Percentiles rank a stretch among this genome's conserved stretches.
phyloP scores from a whole-genome alignment of 2,797 vertebrate species.

The Danio aesculapii region DNA sequence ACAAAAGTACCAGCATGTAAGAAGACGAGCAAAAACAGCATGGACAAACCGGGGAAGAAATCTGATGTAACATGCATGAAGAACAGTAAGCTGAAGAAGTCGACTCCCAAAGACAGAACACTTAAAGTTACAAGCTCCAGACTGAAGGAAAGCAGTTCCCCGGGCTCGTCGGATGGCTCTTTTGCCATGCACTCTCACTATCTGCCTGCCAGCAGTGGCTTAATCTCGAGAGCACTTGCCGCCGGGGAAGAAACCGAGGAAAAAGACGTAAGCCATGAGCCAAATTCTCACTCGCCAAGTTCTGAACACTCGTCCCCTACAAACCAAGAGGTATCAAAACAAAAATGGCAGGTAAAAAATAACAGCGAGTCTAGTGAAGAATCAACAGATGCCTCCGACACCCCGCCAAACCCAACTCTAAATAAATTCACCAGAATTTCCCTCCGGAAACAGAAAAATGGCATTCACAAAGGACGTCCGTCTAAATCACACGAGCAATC shows the following conservation, averaged over 20 bases:
- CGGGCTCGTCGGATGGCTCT: slow-evolving; percentile 52
- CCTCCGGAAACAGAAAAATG: no score
- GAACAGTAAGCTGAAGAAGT: slow-evolving; percentile 48
- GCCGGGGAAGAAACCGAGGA: slow-evolving; percentile 70
- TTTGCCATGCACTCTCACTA: slow-evolving; percentile 70
- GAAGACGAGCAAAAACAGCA: slow-evolving; percentile 34
- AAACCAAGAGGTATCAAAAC: slow-evolving; percentile 38
- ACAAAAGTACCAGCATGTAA: slow-evolving; percentile 26
- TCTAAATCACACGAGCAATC: slow-evolving; percentile 53
- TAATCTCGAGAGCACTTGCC: slow-evolving; percentile 78
- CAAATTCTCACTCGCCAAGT: slow-evolving; percentile 45
- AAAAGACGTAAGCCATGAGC: slow-evolving; percentile 64
- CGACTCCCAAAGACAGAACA: slow-evolving; percentile 45
- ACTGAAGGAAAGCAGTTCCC: slow-evolving; percentile 52
- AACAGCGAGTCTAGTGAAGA: slow-evolving; percentile 55
- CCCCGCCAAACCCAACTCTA: slow-evolving; percentile 70
- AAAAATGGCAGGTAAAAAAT: slow-evolving; percentile 54
- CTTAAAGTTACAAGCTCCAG: slow-evolving; percentile 51
- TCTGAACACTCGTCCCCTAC: slow-evolving; percentile 9
- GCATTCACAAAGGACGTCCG: slow-evolving; percentile 67
- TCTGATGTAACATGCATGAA: slow-evolving; percentile 11
- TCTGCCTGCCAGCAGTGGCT: slow-evolving; percentile 75
- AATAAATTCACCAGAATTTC: slow-evolving; percentile 57
- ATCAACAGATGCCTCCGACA: slow-evolving; percentile 51
- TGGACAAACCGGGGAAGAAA: slow-evolving; percentile 36